Conservation (phyloP, 1,140 invertebrate genomes). For the Drosophila murphyi region DNA sequence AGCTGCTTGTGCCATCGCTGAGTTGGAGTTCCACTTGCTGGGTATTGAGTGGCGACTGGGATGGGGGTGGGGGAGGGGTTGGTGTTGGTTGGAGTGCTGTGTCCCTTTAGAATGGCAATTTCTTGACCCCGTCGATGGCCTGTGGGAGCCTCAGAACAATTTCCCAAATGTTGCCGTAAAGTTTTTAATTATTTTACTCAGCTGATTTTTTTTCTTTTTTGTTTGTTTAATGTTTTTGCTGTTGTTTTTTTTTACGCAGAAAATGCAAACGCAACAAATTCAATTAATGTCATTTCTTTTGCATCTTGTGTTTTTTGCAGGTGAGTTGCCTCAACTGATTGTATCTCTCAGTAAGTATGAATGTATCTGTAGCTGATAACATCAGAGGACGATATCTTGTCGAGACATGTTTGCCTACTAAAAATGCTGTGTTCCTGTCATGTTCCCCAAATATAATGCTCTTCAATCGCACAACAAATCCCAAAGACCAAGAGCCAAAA, state of each 20-base stretch:
- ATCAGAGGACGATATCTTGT: not conserved
- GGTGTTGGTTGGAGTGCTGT: not conserved
- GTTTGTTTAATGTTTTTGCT: conserved; percentile 23
- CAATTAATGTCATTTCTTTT: conserved; percentile 52
- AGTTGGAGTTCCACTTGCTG: too few relatives aligned
- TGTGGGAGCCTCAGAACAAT: conserved; percentile 71
- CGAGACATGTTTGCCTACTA: conserved; percentile 3
- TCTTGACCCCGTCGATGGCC: conserved; percentile 67
- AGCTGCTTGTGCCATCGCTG: conserved; percentile 20
- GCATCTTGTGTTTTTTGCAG: conserved; percentile 43
- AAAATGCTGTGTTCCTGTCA: conserved; percentile 13
- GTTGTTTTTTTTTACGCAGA: conserved; percentile 14
- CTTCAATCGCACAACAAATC: not conserved
- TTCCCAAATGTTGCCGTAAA: conserved; percentile 40
- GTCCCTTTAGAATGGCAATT: conserved; percentile 51
- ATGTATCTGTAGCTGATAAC: not conserved
- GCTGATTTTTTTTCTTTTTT: conserved; percentile 31
- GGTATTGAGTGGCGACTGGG: not conserved
- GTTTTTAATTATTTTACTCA: conserved; percentile 73
- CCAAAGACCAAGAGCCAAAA: not conserved
- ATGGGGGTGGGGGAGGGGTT: not conserved
- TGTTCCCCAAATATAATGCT: conserved; percentile 1
- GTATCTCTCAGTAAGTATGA: not conserved
- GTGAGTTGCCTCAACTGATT: conserved; percentile 49
- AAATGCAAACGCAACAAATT: conserved; percentile 40